Evolutionary conservation across 2,113 vertebrate species (phyloP).

Genomic region (Regulus satrapa): DNA sequence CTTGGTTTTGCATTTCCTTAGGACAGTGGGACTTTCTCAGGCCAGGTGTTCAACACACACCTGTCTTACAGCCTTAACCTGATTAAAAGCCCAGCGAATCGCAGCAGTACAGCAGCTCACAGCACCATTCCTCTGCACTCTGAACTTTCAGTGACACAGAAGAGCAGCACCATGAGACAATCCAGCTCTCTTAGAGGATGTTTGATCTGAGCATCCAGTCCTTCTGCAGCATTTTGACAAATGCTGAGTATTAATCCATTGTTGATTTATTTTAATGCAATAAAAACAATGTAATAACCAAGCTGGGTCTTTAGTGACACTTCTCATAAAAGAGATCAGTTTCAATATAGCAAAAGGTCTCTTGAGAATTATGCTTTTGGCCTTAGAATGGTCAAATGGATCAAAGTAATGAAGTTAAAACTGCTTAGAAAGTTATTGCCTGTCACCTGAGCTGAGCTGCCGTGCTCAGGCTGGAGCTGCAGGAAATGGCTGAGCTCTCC

Average conservation of each 20-base stretch:
- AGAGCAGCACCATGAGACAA: neutral
- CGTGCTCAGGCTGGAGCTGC: neutral
- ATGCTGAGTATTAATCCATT: neutral
- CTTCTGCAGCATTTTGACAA: neutral
- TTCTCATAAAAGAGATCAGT: neutral
- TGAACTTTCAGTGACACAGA: neutral
- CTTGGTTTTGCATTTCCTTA: neutral
- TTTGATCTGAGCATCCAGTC: neutral
- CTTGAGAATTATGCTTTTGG: neutral
- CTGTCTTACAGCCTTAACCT: neutral
- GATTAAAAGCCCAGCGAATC: neutral
- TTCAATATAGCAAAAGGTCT: neutral
- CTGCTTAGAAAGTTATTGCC: neutral
- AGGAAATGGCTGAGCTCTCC: neutral
- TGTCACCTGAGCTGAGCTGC: neutral
- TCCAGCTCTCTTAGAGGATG: neutral
- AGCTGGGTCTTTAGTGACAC: neutral
- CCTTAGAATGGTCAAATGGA: neutral
- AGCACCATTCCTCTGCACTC: neutral
- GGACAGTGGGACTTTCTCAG: neutral
- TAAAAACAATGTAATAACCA: conserved; percentile 4
- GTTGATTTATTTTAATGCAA: neutral
- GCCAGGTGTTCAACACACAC: neutral
- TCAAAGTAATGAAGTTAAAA: conserved; percentile 15
- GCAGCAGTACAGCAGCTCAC: neutral